Evolutionary conservation across 2,113 vertebrate species (phyloP).

Genomic region (Oryzias curvinotus): DNA sequence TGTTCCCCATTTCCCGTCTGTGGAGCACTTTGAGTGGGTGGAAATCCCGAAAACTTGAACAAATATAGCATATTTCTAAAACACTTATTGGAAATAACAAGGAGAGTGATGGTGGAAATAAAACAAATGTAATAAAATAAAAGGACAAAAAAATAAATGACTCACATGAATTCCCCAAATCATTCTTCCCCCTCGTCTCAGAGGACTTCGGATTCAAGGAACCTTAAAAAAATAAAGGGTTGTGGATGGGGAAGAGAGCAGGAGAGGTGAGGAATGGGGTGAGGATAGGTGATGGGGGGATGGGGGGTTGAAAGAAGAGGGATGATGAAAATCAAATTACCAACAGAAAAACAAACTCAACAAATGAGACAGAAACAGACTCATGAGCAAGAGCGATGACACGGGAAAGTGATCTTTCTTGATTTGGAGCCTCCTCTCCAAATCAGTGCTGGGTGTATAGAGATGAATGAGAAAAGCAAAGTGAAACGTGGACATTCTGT

Average conservation of each 20-base stretch:
- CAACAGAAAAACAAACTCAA: constrained; percentile 77
- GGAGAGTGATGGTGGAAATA: constrained; percentile 3
- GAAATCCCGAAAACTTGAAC: too few relatives aligned
- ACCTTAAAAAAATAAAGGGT: constrained; percentile 84
- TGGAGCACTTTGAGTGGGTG: too few relatives aligned
- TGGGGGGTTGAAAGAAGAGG: constrained; percentile 68
- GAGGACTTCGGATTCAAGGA: constrained; percentile 97
- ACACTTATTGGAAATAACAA: too few relatives aligned
- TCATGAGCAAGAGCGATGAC: constrained; percentile 80
- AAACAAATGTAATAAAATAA: constrained; percentile 29
- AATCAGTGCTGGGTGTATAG: constrained; percentile 50
- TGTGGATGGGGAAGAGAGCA: constrained; percentile 61
- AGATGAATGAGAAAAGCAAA: constrained; percentile 63
- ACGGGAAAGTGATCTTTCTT: constrained; percentile 62
- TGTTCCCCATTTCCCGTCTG: too few relatives aligned
- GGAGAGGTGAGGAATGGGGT: constrained; percentile 61
- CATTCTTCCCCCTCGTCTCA: constrained; percentile 92
- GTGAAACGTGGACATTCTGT: constrained; percentile 41
- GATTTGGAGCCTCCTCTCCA: constrained; percentile 63
- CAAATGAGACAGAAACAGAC: constrained; percentile 77
- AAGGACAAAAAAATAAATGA: constrained; percentile 74
- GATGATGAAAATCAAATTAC: constrained; percentile 80
- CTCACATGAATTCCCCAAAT: constrained; percentile 99
- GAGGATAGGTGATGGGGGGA: too few relatives aligned
- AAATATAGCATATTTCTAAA: too few relatives aligned